These are phyloP conservation scores for Leptopilina drosophilae DNA, from an alignment of 2,888 invertebrate genomes.

Conservation along the genomic window DNA sequence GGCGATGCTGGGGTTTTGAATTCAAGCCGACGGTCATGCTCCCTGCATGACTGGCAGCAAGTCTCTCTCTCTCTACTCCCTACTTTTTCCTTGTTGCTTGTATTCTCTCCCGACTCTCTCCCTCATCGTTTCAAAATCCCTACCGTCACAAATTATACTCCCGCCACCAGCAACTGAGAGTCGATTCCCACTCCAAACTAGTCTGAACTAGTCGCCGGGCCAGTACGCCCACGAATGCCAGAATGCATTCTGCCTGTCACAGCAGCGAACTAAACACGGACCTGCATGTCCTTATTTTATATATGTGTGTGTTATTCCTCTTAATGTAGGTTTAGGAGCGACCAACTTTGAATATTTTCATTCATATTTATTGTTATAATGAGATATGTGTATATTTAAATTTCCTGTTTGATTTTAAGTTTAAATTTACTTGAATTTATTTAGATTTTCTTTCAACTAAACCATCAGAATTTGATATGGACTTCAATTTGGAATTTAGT, in stretches of 20 bases:
- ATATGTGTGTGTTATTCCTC: background rate
- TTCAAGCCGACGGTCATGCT: slow-evolving; percentile 68
- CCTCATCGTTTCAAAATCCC: slow-evolving; percentile 54
- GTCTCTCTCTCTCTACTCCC: slow-evolving; percentile 54
- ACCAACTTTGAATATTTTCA: too few relatives aligned
- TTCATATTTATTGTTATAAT: too few relatives aligned
- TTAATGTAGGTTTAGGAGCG: too few relatives aligned
- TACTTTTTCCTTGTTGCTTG: slow-evolving; percentile 50
- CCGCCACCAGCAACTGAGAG: slow-evolving; percentile 58
- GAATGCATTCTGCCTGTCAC: slow-evolving; percentile 45
- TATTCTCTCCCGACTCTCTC: slow-evolving; percentile 52
- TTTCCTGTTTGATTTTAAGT: too few relatives aligned
- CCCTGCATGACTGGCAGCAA: slow-evolving; percentile 69
- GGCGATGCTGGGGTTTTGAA: slow-evolving; percentile 57
- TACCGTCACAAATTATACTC: slow-evolving; percentile 65
- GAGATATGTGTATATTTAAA: too few relatives aligned
- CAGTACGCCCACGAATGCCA: slow-evolving; percentile 60
- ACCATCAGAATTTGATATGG: too few relatives aligned
- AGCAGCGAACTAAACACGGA: background rate
- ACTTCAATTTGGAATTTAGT: too few relatives aligned
- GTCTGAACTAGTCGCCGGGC: slow-evolving; percentile 50
- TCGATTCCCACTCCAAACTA: slow-evolving; percentile 55
- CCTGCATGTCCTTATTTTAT: slow-evolving; percentile 29
- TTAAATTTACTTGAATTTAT: too few relatives aligned
- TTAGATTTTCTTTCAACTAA: too few relatives aligned